Evolutionary conservation across 2,888 invertebrate species (phyloP).

Genomic region (Proisotoma minuta): DNA sequence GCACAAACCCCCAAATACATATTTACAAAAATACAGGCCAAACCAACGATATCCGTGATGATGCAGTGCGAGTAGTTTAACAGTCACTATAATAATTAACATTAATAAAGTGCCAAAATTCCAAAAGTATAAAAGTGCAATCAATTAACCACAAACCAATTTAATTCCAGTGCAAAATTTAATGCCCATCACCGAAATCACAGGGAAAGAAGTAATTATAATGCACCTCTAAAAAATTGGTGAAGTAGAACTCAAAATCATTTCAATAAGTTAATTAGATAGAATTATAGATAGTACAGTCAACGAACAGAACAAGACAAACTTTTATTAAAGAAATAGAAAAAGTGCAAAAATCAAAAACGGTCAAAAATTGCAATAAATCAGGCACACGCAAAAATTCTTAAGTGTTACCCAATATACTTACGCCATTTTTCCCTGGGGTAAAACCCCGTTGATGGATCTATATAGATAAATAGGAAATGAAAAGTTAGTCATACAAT

Average conservation of each 20-base stretch:
- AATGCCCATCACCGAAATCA: constrained; percentile 41
- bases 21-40: too few relatives aligned
- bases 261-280: background rate
- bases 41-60: too few relatives aligned
- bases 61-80: too few relatives aligned
- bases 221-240: background rate
- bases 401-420: constrained; percentile 36
- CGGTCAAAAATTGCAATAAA: constrained; percentile 12
- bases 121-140: too few relatives aligned
- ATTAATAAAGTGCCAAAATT: too few relatives aligned
- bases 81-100: too few relatives aligned
- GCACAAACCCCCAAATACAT: too few relatives aligned
- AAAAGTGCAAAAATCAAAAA: constrained; percentile 17
- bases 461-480: constrained; percentile 25
- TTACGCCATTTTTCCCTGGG: constrained; percentile 40
- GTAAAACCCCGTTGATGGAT: constrained; percentile 42
- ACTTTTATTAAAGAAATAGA: background rate
- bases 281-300: background rate
- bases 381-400: constrained; percentile 37
- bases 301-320: constrained; percentile 2
- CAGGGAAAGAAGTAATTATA: constrained; percentile 5
- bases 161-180: too few relatives aligned
- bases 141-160: too few relatives aligned
- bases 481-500: constrained; percentile 16
- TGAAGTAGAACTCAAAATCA: background rate